Base-by-base conservation (phyloP, 1,140 invertebrate species). In the Drosophila sturtevanti region DNA sequence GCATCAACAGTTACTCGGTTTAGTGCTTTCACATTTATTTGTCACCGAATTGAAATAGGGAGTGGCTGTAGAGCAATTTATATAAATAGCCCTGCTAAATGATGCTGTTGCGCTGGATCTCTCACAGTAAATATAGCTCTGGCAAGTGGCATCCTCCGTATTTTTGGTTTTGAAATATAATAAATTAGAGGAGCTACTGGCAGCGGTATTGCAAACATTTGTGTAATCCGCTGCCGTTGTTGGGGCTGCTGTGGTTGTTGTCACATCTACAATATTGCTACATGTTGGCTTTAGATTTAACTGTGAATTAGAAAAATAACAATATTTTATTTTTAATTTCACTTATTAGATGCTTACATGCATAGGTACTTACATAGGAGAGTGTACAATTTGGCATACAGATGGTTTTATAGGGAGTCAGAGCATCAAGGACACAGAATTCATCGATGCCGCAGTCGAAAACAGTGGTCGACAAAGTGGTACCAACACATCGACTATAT, bases 101-200 rank as follows among this genome's bases (percentile, higher is more conserved):
- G 18, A 16, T 12, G 6, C 16, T 7, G 4, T 59, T 1, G 0
- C 12, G 7, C 1, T 44, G 6, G 0, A 12, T 55, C 18, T 60
- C 16, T 72, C 7, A 11, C 70, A 72, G 11, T 72, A 72, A 6
- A 72, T 35, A 48, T 72, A 72, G 12, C 51, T 63, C 1, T 27
- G n/a, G 18, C 68, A 72, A n/a, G 34, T 38, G 9, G 10, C 6
- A 38, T 62, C 69, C 0, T 21, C 27, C 0, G 10, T 27, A 21
- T 55, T 63, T 35, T 3, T 37, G 0, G 44, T 62, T 22, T 41
- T 44, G 35, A 71, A 72, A 18, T 24, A 72, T 4, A 6, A 61
- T 18, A 7, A 9, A 6, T 4, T 31, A 6, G 27, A 31, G 3
- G 11, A 12, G 14, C 22, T 21, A 9, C 11, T 11, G 22, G n/a